A percentile compares a stretch with the other conserved stretches of the same genome.
Evolutionary conservation across 2,113 vertebrate genomes (phyloP).

Genomic region (Helogale parvula): DNA sequence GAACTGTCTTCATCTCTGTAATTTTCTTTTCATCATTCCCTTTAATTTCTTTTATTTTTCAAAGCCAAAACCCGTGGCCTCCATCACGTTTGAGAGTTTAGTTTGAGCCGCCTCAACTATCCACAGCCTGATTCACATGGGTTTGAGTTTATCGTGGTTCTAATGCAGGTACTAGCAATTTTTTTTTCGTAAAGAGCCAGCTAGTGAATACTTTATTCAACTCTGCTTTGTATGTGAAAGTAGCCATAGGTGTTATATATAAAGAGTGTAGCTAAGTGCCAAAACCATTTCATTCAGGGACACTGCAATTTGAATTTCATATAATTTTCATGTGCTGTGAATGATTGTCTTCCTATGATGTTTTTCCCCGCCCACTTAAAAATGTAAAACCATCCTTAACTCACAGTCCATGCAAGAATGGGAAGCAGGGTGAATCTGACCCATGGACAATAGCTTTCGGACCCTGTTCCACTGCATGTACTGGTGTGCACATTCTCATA

Average conservation of each 20-base stretch:
- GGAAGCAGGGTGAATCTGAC: not conserved
- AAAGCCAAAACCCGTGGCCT: not conserved
- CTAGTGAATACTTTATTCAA: not conserved
- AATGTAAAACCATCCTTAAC: not conserved
- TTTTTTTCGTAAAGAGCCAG: not conserved
- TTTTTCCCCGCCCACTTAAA: not conserved
- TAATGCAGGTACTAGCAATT: not conserved
- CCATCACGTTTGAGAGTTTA: not conserved
- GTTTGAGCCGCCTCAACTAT: not conserved
- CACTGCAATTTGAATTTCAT: not conserved
- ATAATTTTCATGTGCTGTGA: not conserved
- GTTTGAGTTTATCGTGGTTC: not conserved
- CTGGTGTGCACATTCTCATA: not conserved
- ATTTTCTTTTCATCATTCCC: not conserved
- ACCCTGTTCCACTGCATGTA: not conserved
- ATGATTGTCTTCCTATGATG: not conserved
- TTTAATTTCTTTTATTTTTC: not conserved
- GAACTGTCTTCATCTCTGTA: not conserved
- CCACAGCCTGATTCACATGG: not conserved
- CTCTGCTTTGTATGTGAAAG: not conserved
- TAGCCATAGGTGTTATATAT: not conserved
- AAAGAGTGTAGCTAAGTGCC: not conserved
- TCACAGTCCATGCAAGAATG: not conserved
- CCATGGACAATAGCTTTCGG: not conserved
- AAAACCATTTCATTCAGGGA: not conserved